Percentiles rank a stretch among this genome's conserved stretches.
Evolutionary conservation across 1,140 invertebrate species (phyloP).

Genomic region (Tetramorium simillimum): DNA sequence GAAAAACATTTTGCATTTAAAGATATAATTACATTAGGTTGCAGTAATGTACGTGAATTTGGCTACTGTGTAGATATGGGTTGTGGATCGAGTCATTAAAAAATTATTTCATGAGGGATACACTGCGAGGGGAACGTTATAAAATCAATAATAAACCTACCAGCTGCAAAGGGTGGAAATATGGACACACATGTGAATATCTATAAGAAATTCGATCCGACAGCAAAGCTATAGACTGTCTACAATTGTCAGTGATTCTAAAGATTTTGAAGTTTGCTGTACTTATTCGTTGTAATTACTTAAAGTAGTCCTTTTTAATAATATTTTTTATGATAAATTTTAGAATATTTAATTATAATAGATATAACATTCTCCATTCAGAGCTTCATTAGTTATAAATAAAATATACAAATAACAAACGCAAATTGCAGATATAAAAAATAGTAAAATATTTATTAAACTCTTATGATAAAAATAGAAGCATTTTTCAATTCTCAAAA

Average conservation of each 20-base stretch:
- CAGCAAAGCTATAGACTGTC: background rate
- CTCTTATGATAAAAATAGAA: background rate
- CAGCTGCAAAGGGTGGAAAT: background rate
- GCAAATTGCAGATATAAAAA: background rate
- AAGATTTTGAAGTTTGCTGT: background rate
- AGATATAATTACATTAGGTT: background rate
- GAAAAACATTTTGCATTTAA: background rate
- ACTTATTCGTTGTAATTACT: background rate
- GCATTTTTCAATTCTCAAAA: background rate
- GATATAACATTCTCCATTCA: background rate
- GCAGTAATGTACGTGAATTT: background rate
- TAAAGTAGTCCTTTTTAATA: background rate
- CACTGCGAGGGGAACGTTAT: background rate
- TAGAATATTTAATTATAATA: background rate
- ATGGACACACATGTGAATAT: background rate
- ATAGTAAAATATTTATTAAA: background rate
- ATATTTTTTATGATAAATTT: background rate
- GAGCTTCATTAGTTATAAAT: background rate
- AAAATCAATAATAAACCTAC: constrained; percentile 20
- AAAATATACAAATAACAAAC: background rate
- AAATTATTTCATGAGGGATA: background rate
- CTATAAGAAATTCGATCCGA: background rate
- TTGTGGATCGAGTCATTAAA: constrained; percentile 5
- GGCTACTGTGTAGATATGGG: background rate
- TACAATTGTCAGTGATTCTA: background rate